A percentile compares a stretch with the other conserved stretches of the same genome.
These are phyloP conservation scores for Sebastes wilsoni DNA, from an alignment of 2,797 vertebrate genomes.

Conservation along the genomic window DNA sequence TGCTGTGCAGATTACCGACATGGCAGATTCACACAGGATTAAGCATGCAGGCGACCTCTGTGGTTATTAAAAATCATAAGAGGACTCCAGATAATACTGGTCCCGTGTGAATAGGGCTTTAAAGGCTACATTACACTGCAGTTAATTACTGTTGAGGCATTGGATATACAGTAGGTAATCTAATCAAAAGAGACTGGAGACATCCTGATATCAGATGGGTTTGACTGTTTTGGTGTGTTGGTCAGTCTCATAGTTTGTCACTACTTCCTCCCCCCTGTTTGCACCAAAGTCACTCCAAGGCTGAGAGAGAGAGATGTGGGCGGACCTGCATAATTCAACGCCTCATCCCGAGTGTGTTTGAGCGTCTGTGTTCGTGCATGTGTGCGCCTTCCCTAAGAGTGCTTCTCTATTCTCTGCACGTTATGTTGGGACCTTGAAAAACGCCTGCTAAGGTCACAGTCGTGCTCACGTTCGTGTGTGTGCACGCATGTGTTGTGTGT, in stretches of 20 bases:
- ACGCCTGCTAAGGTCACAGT: slow-evolving; percentile 55
- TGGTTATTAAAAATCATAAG: slow-evolving; percentile 30
- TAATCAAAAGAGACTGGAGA: neutral
- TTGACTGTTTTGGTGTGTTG: slow-evolving; percentile 19
- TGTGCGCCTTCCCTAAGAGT: slow-evolving; percentile 8
- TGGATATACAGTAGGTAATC: neutral
- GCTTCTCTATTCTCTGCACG: slow-evolving; percentile 52
- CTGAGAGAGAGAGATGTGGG: slow-evolving; percentile 51
- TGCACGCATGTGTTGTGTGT: slow-evolving; percentile 27
- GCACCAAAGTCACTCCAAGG: slow-evolving; percentile 61
- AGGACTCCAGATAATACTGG: slow-evolving; percentile 18
- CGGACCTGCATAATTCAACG: slow-evolving; percentile 73
- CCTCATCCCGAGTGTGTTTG: slow-evolving; percentile 13
- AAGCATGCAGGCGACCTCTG: slow-evolving; percentile 17
- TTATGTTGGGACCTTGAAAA: slow-evolving; percentile 54
- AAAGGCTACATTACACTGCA: slow-evolving; percentile 27
- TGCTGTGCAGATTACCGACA: slow-evolving; percentile 3
- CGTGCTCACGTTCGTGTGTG: neutral
- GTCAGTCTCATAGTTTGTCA: slow-evolving; percentile 17
- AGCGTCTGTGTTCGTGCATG: neutral
- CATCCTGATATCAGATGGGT: neutral
- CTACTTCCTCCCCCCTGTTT: slow-evolving; percentile 4
- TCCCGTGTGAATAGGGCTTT: slow-evolving; percentile 27
- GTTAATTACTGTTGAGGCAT: slow-evolving; percentile 29
- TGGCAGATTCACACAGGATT: slow-evolving; percentile 32